Evolutionary conservation across 2,888 invertebrate genomes (phyloP).

Genomic region (Electrophaes corylata): DNA sequence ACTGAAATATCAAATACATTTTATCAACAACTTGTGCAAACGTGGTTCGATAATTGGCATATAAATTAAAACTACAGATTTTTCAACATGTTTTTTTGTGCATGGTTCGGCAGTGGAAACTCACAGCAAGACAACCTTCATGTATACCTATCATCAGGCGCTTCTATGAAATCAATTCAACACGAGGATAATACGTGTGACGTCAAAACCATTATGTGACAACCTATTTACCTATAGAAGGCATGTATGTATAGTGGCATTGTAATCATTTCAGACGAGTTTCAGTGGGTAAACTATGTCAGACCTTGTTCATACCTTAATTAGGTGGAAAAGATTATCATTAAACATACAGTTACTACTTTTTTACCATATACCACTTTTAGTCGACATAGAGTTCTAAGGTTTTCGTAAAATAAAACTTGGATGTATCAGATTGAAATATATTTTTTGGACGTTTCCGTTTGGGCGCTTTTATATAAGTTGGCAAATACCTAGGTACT

Average conservation of each 20-base stretch:
- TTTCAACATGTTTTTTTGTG: background rate
- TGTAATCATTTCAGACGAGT: conserved; percentile 7
- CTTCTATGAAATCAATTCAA: conserved; percentile 22
- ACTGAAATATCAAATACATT: too few relatives aligned
- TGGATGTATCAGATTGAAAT: background rate
- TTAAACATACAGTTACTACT: background rate
- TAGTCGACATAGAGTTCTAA: background rate
- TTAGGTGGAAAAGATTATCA: background rate
- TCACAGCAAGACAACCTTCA: background rate
- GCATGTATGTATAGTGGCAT: background rate
- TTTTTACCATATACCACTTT: background rate
- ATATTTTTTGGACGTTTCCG: too few relatives aligned
- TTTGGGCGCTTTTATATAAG: too few relatives aligned
- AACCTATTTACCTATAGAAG: background rate
- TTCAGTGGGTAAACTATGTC: background rate
- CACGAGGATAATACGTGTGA: conserved; percentile 3
- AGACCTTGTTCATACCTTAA: background rate
- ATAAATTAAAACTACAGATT: too few relatives aligned
- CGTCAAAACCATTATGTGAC: conserved; percentile 23
- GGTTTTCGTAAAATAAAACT: background rate
- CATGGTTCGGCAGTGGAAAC: background rate
- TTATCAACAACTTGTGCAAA: too few relatives aligned
- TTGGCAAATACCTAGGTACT: too few relatives aligned
- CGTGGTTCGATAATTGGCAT: too few relatives aligned
- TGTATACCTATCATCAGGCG: background rate